phyloP scores from a whole-genome alignment of 2,888 invertebrate genomes.

The Caenorhabditis imperialis region DNA sequence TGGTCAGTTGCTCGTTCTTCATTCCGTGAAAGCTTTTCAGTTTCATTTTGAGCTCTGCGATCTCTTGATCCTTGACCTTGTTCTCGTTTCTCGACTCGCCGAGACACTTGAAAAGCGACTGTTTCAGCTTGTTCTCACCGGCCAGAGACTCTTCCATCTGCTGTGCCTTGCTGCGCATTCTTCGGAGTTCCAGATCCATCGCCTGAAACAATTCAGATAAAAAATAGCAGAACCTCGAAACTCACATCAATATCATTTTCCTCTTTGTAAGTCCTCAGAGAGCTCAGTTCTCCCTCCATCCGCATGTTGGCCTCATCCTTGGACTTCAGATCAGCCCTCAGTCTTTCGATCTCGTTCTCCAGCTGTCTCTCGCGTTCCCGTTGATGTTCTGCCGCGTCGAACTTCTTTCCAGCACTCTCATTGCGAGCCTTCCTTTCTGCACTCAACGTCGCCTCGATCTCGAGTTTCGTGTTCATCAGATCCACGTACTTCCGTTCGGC shows the following conservation, averaged over 20 bases:
- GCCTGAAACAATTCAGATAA: no score
- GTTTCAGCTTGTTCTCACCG: conserved; percentile 96
- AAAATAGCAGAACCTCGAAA: no score
- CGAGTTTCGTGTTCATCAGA: conserved; percentile 86
- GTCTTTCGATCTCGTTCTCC: conserved; percentile 61
- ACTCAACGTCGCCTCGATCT: conserved; percentile 85
- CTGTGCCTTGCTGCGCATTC: conserved; percentile 89
- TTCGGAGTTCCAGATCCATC: conserved; percentile 58
- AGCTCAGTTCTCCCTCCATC: conserved; percentile 82
- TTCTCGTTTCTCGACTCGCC: conserved; percentile 60
- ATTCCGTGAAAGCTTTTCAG: not conserved
- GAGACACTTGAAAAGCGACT: conserved; percentile 89
- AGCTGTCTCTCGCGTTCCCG: conserved; percentile 63
- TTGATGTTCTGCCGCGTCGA: conserved; percentile 61
- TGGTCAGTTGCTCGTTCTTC: conserved; percentile 30
- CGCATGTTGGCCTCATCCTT: conserved; percentile 83
- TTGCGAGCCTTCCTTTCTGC: conserved; percentile 81
- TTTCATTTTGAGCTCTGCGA: conserved; percentile 34
- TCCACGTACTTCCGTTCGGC: conserved; percentile 89
- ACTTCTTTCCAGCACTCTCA: conserved; percentile 82
- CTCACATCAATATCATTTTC: conserved; percentile 57
- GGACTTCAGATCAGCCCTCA: conserved; percentile 56
- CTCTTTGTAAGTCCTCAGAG: conserved; percentile 82
- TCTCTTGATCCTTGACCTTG: conserved; percentile 37
- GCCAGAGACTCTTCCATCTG: conserved; percentile 94